phyloP scores from a whole-genome alignment of 2,888 invertebrate genomes.

The Lepidocyrtoides sp. region DNA sequence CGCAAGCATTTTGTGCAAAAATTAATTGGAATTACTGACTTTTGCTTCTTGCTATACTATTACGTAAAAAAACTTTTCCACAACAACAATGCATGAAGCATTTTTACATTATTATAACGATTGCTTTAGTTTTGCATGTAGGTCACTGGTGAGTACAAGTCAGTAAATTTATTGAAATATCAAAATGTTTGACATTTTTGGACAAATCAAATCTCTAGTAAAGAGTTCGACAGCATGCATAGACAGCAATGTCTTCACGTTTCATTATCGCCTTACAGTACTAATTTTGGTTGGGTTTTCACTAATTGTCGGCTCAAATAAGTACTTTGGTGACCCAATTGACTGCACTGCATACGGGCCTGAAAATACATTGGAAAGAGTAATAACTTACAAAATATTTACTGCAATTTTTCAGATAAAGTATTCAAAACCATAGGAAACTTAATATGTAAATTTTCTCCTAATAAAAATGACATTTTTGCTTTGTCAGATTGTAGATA shows the following conservation, averaged over 20 bases:
- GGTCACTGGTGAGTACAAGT: not conserved
- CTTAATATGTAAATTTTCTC: too few species aligned
- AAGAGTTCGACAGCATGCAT: slow-evolving; percentile 87
- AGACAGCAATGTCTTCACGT: slow-evolving; percentile 97
- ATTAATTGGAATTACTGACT: too few species aligned
- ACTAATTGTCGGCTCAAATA: slow-evolving; percentile 95
- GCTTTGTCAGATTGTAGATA: slow-evolving; percentile 92
- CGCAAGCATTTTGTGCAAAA: too few species aligned
- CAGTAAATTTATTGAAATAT: not conserved
- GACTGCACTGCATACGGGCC: slow-evolving; percentile 89
- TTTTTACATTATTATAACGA: too few species aligned
- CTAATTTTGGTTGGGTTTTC: slow-evolving; percentile 95
- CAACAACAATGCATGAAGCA: too few species aligned
- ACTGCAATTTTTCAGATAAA: too few species aligned
- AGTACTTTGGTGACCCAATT: slow-evolving; percentile 99
- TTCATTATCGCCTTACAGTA: slow-evolving; percentile 95
- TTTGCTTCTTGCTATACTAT: too few species aligned
- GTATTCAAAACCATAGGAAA: too few species aligned
- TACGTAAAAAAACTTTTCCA: too few species aligned
- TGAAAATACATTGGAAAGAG: slow-evolving; percentile 88
- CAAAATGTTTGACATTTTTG: slow-evolving; percentile 67
- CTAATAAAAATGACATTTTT: too few species aligned
- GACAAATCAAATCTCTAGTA: slow-evolving; percentile 21
- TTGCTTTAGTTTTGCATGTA: too few species aligned
- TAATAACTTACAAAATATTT: too few species aligned